Evolutionary conservation across 2,888 invertebrate species (phyloP).

Genomic region (Spilarctia lutea): DNA sequence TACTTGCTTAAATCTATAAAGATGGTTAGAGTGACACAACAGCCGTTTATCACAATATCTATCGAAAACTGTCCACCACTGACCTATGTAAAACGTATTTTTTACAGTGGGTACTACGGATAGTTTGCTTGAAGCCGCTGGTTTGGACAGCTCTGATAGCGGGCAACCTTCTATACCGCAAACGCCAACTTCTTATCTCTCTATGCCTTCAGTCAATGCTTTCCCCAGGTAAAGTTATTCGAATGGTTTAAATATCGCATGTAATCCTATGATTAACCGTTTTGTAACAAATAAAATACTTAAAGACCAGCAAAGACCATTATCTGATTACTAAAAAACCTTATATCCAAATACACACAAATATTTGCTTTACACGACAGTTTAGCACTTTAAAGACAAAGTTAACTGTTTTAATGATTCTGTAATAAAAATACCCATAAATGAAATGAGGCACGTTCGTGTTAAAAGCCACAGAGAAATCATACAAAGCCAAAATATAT

Average conservation of each 20-base stretch:
- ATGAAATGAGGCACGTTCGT: background rate
- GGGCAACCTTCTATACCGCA: conserved; percentile 78
- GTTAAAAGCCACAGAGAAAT: no score
- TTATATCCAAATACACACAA: no score
- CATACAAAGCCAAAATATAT: no score
- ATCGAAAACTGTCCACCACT: background rate
- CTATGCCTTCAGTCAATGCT: conserved; percentile 95
- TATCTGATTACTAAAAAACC: background rate
- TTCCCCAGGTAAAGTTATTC: conserved; percentile 89
- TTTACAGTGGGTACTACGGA: conserved; percentile 79
- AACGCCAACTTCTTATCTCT: conserved; percentile 92
- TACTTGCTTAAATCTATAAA: no score
- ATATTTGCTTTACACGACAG: no score
- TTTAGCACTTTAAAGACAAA: no score
- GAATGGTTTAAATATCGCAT: background rate
- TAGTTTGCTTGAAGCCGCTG: conserved; percentile 79
- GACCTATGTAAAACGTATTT: background rate
- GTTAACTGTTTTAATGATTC: no score
- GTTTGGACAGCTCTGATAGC: conserved; percentile 80
- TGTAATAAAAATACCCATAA: no score
- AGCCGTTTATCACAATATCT: background rate
- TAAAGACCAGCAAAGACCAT: no score
- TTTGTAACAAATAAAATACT: background rate
- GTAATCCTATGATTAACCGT: background rate
- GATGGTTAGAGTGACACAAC: background rate